Conservation (phyloP, 1,140 invertebrate genomes). For the Tetramorium parvispinum region DNA sequence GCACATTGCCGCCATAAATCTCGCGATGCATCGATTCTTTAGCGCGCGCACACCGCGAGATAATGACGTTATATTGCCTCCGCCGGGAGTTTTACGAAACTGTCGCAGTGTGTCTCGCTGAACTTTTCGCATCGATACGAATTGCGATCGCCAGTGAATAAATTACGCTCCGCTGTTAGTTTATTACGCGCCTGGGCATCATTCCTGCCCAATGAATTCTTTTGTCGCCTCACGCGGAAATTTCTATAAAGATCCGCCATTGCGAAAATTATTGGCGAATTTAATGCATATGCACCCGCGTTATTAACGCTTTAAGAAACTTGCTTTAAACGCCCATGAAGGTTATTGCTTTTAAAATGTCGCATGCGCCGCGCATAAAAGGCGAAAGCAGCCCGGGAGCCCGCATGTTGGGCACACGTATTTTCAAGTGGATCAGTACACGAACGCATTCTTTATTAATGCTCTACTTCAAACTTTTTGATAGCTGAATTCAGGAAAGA, state of each 20-base stretch:
- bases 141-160: conserved; percentile 18
- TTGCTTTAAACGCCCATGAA: conserved; percentile 50
- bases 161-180: conserved; percentile 19
- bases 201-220: conserved; percentile 43
- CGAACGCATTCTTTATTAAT: conserved; percentile 54
- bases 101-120: conserved; percentile 1
- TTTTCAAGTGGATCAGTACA: not conserved
- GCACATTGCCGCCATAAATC: conserved; percentile 25
- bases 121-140: conserved; percentile 47
- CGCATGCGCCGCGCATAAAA: conserved; percentile 40
- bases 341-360: conserved; percentile 61
- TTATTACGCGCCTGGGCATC: conserved; percentile 39
- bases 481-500: conserved; percentile 46
- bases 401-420: conserved; percentile 27
- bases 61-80: conserved; percentile 49
- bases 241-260: conserved; percentile 39
- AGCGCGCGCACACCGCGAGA: not conserved
- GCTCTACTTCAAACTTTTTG: conserved; percentile 50
- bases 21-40: conserved; percentile 19
- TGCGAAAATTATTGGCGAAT: conserved; percentile 43
- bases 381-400: not conserved
- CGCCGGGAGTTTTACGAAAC: conserved; percentile 32
- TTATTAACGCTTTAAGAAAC: conserved; percentile 60
- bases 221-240: conserved; percentile 48
- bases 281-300: conserved; percentile 44